Percentiles rank a stretch among this genome's conserved stretches.
Evolutionary conservation across 1,140 invertebrate genomes (phyloP).

Genomic region (Whitmania pigra): DNA sequence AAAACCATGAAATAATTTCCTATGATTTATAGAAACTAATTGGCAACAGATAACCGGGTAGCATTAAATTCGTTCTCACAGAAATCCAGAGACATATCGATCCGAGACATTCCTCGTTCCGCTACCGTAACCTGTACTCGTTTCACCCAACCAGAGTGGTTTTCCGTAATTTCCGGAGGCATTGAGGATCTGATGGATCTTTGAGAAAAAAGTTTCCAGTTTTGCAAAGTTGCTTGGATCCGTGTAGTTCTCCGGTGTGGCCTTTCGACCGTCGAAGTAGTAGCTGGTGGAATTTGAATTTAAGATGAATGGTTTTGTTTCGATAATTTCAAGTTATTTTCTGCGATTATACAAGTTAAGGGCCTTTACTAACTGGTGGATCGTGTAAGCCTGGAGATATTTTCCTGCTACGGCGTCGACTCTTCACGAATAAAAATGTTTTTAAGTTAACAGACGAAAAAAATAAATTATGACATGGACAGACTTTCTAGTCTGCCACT

Average conservation of each 20-base stretch:
- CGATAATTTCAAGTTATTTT: background rate
- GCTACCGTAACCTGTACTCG: background rate
- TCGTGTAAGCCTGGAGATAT: slow-evolving; percentile 6
- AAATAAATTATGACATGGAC: no score
- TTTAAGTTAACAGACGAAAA: no score
- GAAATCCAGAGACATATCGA: slow-evolving; percentile 19
- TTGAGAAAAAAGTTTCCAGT: background rate
- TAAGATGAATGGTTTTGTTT: no score
- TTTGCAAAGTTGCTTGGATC: slow-evolving; percentile 17
- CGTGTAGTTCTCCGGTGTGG: slow-evolving; percentile 16
- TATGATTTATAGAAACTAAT: no score
- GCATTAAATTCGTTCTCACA: slow-evolving; percentile 1
- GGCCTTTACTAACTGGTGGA: slow-evolving; percentile 16
- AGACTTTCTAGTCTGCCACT: no score
- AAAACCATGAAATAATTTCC: no score
- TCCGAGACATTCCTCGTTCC: slow-evolving; percentile 15
- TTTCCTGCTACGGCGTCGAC: slow-evolving; percentile 12
- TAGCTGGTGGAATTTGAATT: slow-evolving; percentile 17
- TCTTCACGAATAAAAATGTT: background rate
- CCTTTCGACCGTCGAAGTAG: slow-evolving; percentile 17
- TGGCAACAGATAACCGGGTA: no score
- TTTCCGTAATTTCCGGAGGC: background rate
- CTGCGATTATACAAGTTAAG: background rate
- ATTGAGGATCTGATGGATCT: slow-evolving; percentile 4
- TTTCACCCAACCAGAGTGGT: slow-evolving; percentile 9